Evolutionary conservation across 2,113 vertebrate genomes (phyloP), one percentile per base, ranked within the genome.

Genomic region (Petaurus breviceps): DNA sequence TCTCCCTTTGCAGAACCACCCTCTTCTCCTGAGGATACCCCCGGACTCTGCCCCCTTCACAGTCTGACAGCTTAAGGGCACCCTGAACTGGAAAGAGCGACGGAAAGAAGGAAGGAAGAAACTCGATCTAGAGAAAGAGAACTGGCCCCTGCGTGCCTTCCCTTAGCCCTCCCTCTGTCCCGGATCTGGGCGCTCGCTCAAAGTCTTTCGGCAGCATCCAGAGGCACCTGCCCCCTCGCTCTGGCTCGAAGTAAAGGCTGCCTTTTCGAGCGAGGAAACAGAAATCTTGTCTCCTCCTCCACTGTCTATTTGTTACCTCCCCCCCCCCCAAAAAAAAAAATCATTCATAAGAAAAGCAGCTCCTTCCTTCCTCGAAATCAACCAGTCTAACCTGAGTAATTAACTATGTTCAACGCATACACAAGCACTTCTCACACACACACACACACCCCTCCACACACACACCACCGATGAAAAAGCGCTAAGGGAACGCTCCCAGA

Each of bases 21-120:
- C 96, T 98, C 93, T 95, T 95, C 98, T 91, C 51, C 77, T 57
- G 96, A 93, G 96, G 96, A 96, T 97, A 96, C 97, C 98, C 98
- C 97, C 96, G 37, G 95, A 43, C 92, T 95, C 94, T 94, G 95
- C 95, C 95, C 96, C 57, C 96, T 52, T 8, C n/a, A 90, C 97
- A 91, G 97, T 98, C 98, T 96, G 96, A 49, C 97, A 98, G 98
- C 98, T 98, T 98, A 98, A 61, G 97, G 97, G 98, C 97, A 96
- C 50, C 96, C 94, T 77, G 28, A 96, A 94, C 95, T 96, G 94
- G 95, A 98, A 96, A 95, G 94, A 95, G 94, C 96, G 95, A 93
- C 94, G 96, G 96, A 97, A 97, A 95, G 95, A 97, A 96, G 95
- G 89, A 2, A 97, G 98, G 96, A 97, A 95, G 97, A 96, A 98